Evolutionary conservation across 2,113 vertebrate species (phyloP).

Genomic region (Cygnus atratus): DNA sequence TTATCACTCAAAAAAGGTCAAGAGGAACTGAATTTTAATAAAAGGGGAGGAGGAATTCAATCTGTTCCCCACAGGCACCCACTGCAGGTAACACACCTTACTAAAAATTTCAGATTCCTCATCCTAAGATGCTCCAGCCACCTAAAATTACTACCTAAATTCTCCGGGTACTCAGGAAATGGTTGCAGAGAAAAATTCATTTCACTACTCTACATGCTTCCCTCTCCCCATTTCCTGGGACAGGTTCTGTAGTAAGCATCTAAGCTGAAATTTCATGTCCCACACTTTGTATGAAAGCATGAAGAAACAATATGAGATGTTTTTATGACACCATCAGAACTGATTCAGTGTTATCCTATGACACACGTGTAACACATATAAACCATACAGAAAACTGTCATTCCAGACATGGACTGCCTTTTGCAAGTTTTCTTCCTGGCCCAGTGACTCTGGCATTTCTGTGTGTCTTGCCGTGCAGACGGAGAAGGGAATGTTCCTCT

Average conservation of each 20-base stretch:
- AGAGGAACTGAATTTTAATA: neutral
- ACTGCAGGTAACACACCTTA: neutral
- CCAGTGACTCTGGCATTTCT: neutral
- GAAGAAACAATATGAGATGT: neutral
- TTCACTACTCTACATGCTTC: neutral
- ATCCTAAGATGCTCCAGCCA: neutral
- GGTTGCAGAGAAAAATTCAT: neutral
- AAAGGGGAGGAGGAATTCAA: neutral
- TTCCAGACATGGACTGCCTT: neutral
- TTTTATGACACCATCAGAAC: neutral
- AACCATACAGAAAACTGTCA: neutral
- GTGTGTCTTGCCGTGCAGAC: neutral
- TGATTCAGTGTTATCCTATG: neutral
- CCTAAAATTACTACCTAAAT: neutral
- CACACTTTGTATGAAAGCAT: neutral
- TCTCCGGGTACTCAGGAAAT: neutral
- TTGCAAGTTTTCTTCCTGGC: neutral
- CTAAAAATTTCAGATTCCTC: neutral
- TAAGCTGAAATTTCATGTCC: neutral
- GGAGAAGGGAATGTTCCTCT: neutral
- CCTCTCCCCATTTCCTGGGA: neutral
- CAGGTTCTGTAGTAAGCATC: neutral
- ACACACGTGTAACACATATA: neutral
- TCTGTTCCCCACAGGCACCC: neutral
- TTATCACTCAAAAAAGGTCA: neutral